phyloP scores from a whole-genome alignment of 2,888 invertebrate species.

The Eupithecia tripunctaria region DNA sequence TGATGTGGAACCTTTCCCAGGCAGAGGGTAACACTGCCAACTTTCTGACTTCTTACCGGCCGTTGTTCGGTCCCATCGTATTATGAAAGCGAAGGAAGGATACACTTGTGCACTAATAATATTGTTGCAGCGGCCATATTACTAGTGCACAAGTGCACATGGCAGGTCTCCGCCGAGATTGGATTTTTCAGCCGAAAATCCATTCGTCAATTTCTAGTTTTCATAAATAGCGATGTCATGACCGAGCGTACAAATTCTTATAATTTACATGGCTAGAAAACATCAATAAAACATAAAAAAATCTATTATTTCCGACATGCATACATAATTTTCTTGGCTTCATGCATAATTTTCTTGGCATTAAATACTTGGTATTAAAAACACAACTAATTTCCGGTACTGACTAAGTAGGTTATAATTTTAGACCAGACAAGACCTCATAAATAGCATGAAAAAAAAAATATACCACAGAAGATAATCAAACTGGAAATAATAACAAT shows the following conservation, averaged over 20 bases:
- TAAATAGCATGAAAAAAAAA: neutral
- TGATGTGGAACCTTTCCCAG: too few species aligned
- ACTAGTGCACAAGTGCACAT: too few species aligned
- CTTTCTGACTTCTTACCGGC: too few species aligned
- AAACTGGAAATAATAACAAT: constrained; percentile 19
- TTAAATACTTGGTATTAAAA: neutral
- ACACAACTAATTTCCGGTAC: neutral
- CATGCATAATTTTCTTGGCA: neutral
- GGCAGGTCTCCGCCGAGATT: too few species aligned
- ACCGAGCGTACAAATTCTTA: neutral
- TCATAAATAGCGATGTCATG: neutral
- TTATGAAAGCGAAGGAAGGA: too few species aligned
- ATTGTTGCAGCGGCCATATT: too few species aligned
- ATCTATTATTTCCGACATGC: neutral
- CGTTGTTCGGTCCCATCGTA: too few species aligned
- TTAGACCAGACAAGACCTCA: neutral
- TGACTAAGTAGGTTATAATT: neutral
- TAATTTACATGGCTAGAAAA: neutral
- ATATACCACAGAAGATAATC: constrained; percentile 16
- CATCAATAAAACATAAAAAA: neutral
- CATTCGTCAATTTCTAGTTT: too few species aligned
- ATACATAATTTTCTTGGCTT: neutral
- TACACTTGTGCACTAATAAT: too few species aligned
- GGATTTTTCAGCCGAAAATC: too few species aligned
- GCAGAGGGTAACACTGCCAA: too few species aligned